Base-by-base conservation (phyloP, 2,113 vertebrate genomes). In the Columba livia region DNA sequence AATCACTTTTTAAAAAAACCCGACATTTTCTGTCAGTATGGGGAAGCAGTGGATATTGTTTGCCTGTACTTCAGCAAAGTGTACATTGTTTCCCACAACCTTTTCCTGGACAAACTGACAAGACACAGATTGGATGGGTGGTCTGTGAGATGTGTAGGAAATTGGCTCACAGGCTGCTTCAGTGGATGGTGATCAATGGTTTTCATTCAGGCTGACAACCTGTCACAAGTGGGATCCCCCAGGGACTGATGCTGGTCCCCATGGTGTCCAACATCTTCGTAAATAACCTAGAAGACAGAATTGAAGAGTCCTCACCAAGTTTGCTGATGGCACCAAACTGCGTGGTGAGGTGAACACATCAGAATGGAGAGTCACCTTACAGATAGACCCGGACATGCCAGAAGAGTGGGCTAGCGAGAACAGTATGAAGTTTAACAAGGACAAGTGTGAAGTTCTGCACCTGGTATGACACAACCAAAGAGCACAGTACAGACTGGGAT, bases 241-340 rank as follows among this genome's bases (percentile, higher is more conserved):
- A 47, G 36, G 29, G 28, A 38, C 7, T 1, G 28, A 15, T 21
- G 32, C 10, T 18, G 25, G 11, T 13, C 56, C 18, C 24, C 18
- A 29, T 0, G 0, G 3, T 64, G 8, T 48, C 79, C 57, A 71
- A 14, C 11, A 29, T 15, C 47, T 84, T 50, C 54, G 29, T 60
- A 67, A 83, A 36, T 25, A 3, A 34, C n/a, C 36, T 85, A 36
- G 38, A 44, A 50, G n/a, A 42, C 26, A 34, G 34, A 23, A 34
- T 3, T 66, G 70, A 42, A 53, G 7, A 29, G 48, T 3, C 5
- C 20, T 57, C 20, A n/a, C 7, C 6, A 17, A 38, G 7, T 47
- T 47, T 47, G 18, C 44, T 47, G 17, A 10, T 47, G 44, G 51
- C 0, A 0, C 13, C 12, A 67, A 28, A 72, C 62, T 1, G 3